Evolutionary conservation across 2,888 invertebrate genomes (phyloP).

Genomic region (Pseudeuparius sepicola): DNA sequence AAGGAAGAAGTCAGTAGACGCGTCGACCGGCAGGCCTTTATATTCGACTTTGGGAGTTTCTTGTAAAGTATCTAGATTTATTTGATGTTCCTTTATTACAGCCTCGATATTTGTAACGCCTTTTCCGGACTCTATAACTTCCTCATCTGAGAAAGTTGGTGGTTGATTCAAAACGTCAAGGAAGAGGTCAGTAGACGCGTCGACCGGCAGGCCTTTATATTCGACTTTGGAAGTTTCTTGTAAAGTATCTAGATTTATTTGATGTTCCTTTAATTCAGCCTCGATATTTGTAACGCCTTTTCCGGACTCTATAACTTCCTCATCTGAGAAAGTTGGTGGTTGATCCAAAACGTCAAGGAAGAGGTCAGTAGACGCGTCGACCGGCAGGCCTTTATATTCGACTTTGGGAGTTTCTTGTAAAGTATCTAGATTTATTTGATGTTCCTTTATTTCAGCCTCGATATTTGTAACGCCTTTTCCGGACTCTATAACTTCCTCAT

Average conservation of each 20-base stretch:
- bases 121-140: no score
- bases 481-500: slow-evolving; percentile 25
- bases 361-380: slow-evolving; percentile 23
- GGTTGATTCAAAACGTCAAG: slow-evolving; percentile 34
- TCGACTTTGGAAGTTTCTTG: slow-evolving; percentile 14
- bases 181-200: slow-evolving; percentile 31
- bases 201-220: slow-evolving; percentile 24
- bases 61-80: no score
- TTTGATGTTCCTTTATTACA: slow-evolving; percentile 4
- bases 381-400: slow-evolving; percentile 25
- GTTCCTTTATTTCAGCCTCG: no score
- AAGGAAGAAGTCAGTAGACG: slow-evolving; percentile 22
- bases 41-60: slow-evolving; percentile 23
- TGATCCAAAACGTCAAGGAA: slow-evolving; percentile 33
- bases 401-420: slow-evolving; percentile 9
- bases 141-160: slow-evolving; percentile 25
- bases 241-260: no score
- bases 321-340: slow-evolving; percentile 35
- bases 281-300: no score
- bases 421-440: no score
- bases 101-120: slow-evolving; percentile 1
- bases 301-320: no score
- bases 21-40: slow-evolving; percentile 26
- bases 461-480: no score
- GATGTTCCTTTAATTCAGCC: no score